A percentile compares a stretch with the other conserved stretches of the same genome.
Evolutionary conservation across 2,888 invertebrate genomes (phyloP).

Genomic region (Eilema griseolum): DNA sequence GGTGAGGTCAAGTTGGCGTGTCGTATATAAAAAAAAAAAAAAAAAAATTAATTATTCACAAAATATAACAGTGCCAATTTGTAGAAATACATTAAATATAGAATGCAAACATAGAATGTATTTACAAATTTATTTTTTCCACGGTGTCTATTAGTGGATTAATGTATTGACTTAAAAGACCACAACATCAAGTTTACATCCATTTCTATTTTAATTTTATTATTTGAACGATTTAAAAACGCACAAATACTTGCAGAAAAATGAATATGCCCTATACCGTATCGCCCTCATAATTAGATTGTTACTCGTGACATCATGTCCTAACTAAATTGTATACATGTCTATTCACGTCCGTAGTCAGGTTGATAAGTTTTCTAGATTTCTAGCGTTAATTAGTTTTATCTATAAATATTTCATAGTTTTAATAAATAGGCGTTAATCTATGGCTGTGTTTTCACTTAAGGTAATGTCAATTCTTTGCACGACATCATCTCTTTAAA

Average conservation of each 20-base stretch:
- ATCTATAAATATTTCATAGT: slow-evolving; percentile 48
- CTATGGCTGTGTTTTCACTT: slow-evolving; percentile 86
- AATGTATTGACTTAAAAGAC: neutral
- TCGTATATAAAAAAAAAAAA: too few relatives aligned
- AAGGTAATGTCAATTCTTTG: slow-evolving; percentile 86
- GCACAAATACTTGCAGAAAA: neutral
- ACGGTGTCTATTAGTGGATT: neutral
- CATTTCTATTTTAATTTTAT: neutral
- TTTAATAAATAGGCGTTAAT: slow-evolving; percentile 72
- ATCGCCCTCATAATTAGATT: neutral
- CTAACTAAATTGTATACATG: neutral
- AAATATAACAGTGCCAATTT: too few relatives aligned
- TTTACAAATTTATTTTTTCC: neutral
- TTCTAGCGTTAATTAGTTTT: slow-evolving; percentile 65
- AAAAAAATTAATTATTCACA: too few relatives aligned
- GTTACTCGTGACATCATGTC: neutral
- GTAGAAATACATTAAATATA: too few relatives aligned
- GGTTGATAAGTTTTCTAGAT: slow-evolving; percentile 45
- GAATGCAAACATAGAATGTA: too few relatives aligned
- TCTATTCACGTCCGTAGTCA: slow-evolving; percentile 6
- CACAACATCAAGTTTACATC: neutral
- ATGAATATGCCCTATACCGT: neutral
- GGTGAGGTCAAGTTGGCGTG: too few relatives aligned
- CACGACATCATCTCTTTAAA: slow-evolving; percentile 81
- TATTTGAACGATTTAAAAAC: neutral